phyloP scores from a whole-genome alignment of 2,113 vertebrate species.

The Rhinolophus ferrumequinum region DNA sequence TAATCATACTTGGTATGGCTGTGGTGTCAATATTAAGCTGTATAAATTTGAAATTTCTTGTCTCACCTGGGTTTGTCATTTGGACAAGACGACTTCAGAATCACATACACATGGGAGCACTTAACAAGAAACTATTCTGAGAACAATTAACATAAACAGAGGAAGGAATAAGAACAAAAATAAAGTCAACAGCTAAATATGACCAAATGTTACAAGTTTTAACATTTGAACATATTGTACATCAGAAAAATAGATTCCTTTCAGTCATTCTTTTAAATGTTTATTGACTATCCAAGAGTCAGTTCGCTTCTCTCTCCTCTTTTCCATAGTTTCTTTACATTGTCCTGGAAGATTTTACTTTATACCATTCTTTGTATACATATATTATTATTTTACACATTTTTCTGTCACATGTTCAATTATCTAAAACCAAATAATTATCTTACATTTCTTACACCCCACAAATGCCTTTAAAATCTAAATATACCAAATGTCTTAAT shows the following conservation, averaged over 20 bases:
- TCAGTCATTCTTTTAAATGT: background rate
- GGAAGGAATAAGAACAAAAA: background rate
- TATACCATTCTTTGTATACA: background rate
- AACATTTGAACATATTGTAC: background rate
- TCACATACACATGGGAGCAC: background rate
- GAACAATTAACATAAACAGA: background rate
- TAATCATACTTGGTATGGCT: background rate
- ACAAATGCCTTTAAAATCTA: slow-evolving; percentile 40
- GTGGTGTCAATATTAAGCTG: background rate
- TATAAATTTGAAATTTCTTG: background rate
- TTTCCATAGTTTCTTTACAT: background rate
- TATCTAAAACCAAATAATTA: slow-evolving; percentile 35
- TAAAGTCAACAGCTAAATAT: background rate
- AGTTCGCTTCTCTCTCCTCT: background rate
- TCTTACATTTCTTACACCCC: background rate
- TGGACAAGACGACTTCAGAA: background rate
- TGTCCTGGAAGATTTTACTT: background rate
- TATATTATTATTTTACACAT: slow-evolving; percentile 34
- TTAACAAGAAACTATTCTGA: background rate
- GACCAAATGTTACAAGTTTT: background rate
- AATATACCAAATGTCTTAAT: background rate
- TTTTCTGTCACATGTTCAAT: background rate
- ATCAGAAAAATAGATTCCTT: background rate
- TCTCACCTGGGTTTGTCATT: background rate
- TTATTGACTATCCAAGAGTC: background rate